phyloP scores from a whole-genome alignment of 2,888 invertebrate genomes.

The Dromius quadrimaculatus region DNA sequence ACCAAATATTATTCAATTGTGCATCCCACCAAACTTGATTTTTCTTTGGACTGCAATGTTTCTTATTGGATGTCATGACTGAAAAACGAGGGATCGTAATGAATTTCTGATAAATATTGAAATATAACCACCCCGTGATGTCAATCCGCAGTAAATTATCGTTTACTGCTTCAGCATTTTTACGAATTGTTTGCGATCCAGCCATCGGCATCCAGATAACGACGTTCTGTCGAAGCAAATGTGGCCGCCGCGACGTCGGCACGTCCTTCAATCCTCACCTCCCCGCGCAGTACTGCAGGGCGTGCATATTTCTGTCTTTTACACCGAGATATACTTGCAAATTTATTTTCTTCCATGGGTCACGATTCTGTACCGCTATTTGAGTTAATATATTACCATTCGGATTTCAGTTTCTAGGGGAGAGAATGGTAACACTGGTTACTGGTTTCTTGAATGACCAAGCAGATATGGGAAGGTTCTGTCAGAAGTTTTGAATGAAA shows the following conservation, averaged over 20 bases:
- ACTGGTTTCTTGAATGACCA: background rate
- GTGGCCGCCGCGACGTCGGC: slow-evolving; percentile 37
- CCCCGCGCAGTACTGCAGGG: slow-evolving; percentile 18
- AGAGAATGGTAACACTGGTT: slow-evolving; percentile 7
- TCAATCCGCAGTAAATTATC: slow-evolving; percentile 48
- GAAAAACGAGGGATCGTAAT: slow-evolving; percentile 25
- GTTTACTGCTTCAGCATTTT: slow-evolving; percentile 50
- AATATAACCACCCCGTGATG: slow-evolving; percentile 42
- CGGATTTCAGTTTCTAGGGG: slow-evolving; percentile 16
- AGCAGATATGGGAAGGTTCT: background rate
- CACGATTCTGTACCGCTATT: slow-evolving; percentile 38
- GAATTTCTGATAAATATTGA: slow-evolving; percentile 52
- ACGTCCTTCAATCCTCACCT: slow-evolving; percentile 1
- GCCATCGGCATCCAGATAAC: slow-evolving; percentile 48
- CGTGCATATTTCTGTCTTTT: slow-evolving; percentile 50
- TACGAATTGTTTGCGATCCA: slow-evolving; percentile 51
- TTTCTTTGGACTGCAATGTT: background rate
- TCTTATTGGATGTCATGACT: too few relatives aligned
- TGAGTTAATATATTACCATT: slow-evolving; percentile 30
- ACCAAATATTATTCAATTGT: background rate
- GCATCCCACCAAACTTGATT: background rate
- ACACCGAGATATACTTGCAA: slow-evolving; percentile 50
- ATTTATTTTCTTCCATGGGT: slow-evolving; percentile 48
- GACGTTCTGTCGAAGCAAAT: slow-evolving; percentile 47
- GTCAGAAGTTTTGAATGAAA: slow-evolving; percentile 1